Conservation (phyloP, 1,140 invertebrate species). For the Drosophila rufa region DNA sequence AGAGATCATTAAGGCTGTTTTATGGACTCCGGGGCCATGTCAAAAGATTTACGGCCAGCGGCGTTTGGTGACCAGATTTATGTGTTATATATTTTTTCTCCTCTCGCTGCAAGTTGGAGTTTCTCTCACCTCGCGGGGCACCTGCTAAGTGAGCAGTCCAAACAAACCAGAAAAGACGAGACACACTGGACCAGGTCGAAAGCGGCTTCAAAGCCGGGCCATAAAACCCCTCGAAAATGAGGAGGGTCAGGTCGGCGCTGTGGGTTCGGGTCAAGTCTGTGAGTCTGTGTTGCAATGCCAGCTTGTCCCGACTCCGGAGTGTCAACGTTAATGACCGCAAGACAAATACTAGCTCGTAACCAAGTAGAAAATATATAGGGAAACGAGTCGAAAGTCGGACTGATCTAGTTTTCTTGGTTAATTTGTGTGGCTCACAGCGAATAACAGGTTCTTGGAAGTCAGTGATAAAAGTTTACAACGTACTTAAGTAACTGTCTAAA, state of each 20-base stretch:
- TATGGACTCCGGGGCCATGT: conserved; percentile 57
- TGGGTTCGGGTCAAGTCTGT: conserved; percentile 11
- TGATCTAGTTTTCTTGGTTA: conserved; percentile 36
- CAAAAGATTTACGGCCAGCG: conserved; percentile 68
- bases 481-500: too few species aligned
- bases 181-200: conserved; percentile 17
- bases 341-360: conserved; percentile 11
- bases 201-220: conserved; percentile 18
- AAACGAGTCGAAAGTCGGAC: conserved; percentile 2
- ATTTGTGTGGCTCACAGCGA: conserved; percentile 7
- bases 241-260: conserved; percentile 31
- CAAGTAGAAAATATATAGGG: conserved; percentile 1
- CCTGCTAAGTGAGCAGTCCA: conserved; percentile 50
- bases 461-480: background rate
- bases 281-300: conserved; percentile 33
- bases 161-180: conserved; percentile 3
- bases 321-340: conserved; percentile 56
- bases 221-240: conserved; percentile 37
- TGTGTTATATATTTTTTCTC: conserved; percentile 32
- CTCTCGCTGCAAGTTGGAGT: background rate
- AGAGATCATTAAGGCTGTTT: conserved; percentile 67
- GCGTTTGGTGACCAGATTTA: conserved; percentile 72
- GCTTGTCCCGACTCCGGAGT: conserved; percentile 7
- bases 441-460: conserved; percentile 20
- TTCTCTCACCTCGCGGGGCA: conserved; percentile 27